Evolutionary conservation across 2,797 vertebrate genomes (phyloP).

Genomic region (Phrynocephalus vlangalii): DNA sequence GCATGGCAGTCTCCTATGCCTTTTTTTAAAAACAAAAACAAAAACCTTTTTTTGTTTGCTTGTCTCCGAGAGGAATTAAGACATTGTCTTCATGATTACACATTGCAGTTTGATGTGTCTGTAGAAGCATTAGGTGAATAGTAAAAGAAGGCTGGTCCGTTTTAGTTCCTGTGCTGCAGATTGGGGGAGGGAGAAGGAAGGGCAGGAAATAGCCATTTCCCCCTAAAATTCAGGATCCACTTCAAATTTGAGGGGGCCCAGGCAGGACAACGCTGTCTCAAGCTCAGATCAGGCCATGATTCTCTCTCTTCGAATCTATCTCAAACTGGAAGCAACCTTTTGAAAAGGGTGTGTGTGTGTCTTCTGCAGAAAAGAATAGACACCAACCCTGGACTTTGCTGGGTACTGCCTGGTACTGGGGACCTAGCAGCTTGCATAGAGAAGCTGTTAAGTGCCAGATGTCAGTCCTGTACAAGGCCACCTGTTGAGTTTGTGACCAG

Average conservation of each 20-base stretch:
- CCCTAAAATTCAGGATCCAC: not conserved
- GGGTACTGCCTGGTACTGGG: too few species aligned
- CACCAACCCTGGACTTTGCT: too few species aligned
- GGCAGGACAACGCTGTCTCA: not conserved
- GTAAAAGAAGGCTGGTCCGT: not conserved
- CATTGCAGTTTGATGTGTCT: not conserved
- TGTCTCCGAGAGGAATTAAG: constrained; percentile 9
- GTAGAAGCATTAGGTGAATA: not conserved
- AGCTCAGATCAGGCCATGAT: not conserved
- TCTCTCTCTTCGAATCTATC: too few species aligned
- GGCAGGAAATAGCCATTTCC: not conserved
- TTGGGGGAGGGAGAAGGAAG: too few species aligned
- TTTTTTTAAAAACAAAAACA: not conserved
- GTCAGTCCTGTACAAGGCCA: not conserved
- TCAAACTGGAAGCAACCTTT: too few species aligned
- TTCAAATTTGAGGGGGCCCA: not conserved
- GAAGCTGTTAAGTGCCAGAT: not conserved
- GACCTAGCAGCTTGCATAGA: not conserved
- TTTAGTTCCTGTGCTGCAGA: not conserved
- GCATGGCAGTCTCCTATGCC: constrained; percentile 46
- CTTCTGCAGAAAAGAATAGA: not conserved
- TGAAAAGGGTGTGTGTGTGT: too few species aligned
- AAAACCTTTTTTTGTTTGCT: constrained; percentile 37
- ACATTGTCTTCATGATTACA: not conserved
- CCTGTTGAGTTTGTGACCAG: not conserved